Percentiles rank a stretch among this genome's conserved stretches.
These are phyloP conservation scores for Molossus alvarezi DNA, from an alignment of 2,797 vertebrate species.

Conservation along the genomic window DNA sequence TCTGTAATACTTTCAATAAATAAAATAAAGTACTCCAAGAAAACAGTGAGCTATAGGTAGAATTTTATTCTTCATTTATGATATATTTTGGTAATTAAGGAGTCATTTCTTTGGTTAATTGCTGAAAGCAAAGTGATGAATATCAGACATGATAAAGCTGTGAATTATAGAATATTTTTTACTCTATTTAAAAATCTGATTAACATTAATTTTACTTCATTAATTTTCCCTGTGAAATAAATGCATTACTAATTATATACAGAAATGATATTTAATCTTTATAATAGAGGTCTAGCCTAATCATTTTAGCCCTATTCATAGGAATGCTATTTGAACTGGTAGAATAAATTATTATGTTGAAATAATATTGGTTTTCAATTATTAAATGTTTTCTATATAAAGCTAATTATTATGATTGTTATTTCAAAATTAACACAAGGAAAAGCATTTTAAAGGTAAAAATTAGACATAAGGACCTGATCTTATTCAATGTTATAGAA, in stretches of 20 bases:
- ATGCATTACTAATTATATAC: slow-evolving; percentile 68
- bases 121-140: slow-evolving; percentile 68
- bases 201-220: slow-evolving; percentile 81
- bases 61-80: slow-evolving; percentile 65
- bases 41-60: slow-evolving; percentile 27
- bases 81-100: slow-evolving; percentile 75
- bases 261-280: slow-evolving; percentile 79
- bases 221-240: slow-evolving; percentile 78
- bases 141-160: slow-evolving; percentile 33
- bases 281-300: slow-evolving; percentile 64
- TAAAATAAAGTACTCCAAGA: slow-evolving; percentile 46
- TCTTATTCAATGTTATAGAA: slow-evolving; percentile 1
- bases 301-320: slow-evolving; percentile 61
- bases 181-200: slow-evolving; percentile 79
- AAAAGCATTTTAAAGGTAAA: background rate
- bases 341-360: slow-evolving; percentile 62
- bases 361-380: slow-evolving; percentile 78
- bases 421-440: background rate
- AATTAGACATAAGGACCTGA: background rate
- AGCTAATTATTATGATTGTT: background rate
- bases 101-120: slow-evolving; percentile 72
- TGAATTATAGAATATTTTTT: slow-evolving; percentile 72
- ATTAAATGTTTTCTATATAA: slow-evolving; percentile 65
- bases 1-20: no score
- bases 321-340: slow-evolving; percentile 58